Evolutionary conservation across 1,140 invertebrate genomes (phyloP), one percentile per base, ranked within the genome.

Genomic region (Panagrolaimus sp.): DNA sequence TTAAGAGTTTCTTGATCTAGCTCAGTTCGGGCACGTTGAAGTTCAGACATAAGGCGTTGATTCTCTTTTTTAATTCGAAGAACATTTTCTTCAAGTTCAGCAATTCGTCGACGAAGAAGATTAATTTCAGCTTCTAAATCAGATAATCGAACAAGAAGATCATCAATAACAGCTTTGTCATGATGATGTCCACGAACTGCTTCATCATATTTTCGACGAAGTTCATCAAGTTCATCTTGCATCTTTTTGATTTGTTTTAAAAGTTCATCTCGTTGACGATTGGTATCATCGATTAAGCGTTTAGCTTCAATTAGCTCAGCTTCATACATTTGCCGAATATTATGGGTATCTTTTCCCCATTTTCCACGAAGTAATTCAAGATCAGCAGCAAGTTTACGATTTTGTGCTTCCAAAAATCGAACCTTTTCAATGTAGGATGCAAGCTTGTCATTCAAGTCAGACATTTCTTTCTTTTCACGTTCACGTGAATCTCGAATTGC

Each of bases 341-440:
- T 83, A 58, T 73, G 76, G 0, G 85, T 85, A 74, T 86, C 85
- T 68, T 85, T 85, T 43, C 86, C 86, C 81, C 84, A 85, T 76
- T 84, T 83, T 26, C 81, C 79, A 67, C 82, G 80, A 21, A 86
- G 76, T 28, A 77, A 72, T 65, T 85, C 83, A 48, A 86, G 73
- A 71, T 86, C 85, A 7, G 82, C 78, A 32, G 81, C 84, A 24
- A 86, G 73, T 69, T 85, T 85, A 66, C 84, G 78, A 75, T 84
- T 85, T 72, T 85, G 84, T 26, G 85, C 86, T 67, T 86, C 86
- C 43, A 86, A 74, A 65, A 85, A 86, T 45, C 86, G 79, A n/a
- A 86, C 85, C 63, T 86, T 78, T 70, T 86, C 86, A 70, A 86
- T 86, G 76, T 86, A 86, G 68, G 73, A 76, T 63, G 85, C 86